phyloP scores from a whole-genome alignment of 2,113 vertebrate species.

The Ailurus styani region DNA sequence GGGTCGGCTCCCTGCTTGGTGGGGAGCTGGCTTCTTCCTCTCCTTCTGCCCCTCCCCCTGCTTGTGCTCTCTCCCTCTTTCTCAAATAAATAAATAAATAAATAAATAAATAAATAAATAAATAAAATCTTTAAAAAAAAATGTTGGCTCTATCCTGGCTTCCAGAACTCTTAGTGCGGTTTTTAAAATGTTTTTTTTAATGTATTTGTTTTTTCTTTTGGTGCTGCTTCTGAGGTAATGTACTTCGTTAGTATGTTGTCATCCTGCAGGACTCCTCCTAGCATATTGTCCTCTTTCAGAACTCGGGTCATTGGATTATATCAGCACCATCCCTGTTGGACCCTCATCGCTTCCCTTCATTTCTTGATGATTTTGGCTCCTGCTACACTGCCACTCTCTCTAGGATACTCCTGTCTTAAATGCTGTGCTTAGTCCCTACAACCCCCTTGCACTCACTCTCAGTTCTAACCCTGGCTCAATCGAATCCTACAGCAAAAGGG shows the following conservation, averaged over 20 bases:
- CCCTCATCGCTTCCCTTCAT: not conserved
- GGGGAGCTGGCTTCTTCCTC: too few relatives aligned
- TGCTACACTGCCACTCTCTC: not conserved
- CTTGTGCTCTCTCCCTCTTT: too few relatives aligned
- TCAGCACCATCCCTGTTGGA: not conserved
- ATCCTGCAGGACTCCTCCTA: not conserved
- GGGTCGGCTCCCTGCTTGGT: too few relatives aligned
- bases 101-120: too few relatives aligned
- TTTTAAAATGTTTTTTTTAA: not conserved
- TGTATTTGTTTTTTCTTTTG: not conserved
- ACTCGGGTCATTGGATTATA: not conserved
- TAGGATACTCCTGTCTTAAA: not conserved
- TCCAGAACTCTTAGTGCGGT: not conserved
- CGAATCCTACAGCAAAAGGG: too few relatives aligned
- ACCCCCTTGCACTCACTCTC: not conserved
- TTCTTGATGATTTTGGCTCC: not conserved
- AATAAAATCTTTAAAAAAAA: too few relatives aligned
- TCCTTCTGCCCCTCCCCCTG: too few relatives aligned
- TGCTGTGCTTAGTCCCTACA: accelerated
- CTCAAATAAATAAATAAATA: too few relatives aligned
- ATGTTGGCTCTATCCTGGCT: not conserved
- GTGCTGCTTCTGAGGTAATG: not conserved
- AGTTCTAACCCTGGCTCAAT: not conserved
- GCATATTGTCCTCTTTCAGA: not conserved
- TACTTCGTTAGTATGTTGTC: accelerated